Base-by-base conservation (phyloP, 2,797 vertebrate genomes). In the Hyperoplus immaculatus region DNA sequence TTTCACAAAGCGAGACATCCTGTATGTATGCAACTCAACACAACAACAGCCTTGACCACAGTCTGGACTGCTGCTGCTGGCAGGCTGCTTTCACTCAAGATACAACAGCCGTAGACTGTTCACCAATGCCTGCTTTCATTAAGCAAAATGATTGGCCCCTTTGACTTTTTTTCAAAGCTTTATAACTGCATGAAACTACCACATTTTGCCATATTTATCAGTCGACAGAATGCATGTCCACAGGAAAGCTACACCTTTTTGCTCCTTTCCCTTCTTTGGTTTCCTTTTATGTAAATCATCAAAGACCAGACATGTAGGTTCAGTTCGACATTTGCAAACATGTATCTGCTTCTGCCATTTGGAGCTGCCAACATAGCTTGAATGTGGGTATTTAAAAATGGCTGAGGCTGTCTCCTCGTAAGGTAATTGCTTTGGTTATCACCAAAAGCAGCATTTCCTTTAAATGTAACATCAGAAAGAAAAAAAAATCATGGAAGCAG, bases 251-350 rank as follows among this genome's bases (percentile, higher is more conserved):
- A 0, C 15, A 6, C 41, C 43, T 75, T 39, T 50, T n/a, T 56
- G 15, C 41, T 47, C 41, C 12, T 42, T 51, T 55, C 6, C 14
- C 63, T 45, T 46, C 10, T 61, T 29, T 18, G 29, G 42, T 21
- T 70, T 63, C 6, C 42, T 77, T 76, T 70, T 14, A 78, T 47
- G 42, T 47, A 5, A 68, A 74, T 8, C 47, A 69, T 76, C 69
- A 82, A 50, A 82, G 55, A 61, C 11, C 61, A 15, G 69, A 8
- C 3, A 1, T 53, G 11, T 36, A 43, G 18, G 69, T 68, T 71
- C 50, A 61, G 57, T 71, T 21, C 29, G 58, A 38, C 43, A 15
- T 12, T 42, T 45, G 61, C n/a, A 55, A 68, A 81, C 43, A 43
- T 77, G 18, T 15, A 65, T 15, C 5, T 21, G 11, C 36, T 29